Evolutionary conservation across 2,888 invertebrate species (phyloP).

Genomic region (Aphidius colemani): DNA sequence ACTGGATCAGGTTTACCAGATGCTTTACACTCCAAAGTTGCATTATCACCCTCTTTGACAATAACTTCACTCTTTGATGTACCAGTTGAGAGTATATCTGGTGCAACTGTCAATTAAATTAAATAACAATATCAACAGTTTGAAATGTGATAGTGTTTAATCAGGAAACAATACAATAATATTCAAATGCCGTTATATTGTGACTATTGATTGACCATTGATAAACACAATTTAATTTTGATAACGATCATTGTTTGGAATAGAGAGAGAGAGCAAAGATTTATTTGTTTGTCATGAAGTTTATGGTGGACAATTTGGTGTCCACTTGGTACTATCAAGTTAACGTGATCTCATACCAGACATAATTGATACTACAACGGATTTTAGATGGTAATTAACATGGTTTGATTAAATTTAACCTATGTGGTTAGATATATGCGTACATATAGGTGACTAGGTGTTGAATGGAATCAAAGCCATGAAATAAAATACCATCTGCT

Average conservation of each 20-base stretch:
- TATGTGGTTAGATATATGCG: too few species aligned
- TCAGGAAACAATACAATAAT: too few species aligned
- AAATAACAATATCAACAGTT: slow-evolving; percentile 3
- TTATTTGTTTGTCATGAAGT: slow-evolving; percentile 16
- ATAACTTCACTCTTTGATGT: slow-evolving; percentile 75
- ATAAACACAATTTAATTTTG: slow-evolving; percentile 19
- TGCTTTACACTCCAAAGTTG: slow-evolving; percentile 74
- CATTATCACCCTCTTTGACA: slow-evolving; percentile 75
- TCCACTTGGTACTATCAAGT: slow-evolving; percentile 21
- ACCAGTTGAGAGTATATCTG: slow-evolving; percentile 77
- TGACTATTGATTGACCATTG: too few species aligned
- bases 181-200: too few species aligned
- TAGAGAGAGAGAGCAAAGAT: not conserved
- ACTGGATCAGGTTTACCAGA: slow-evolving; percentile 74
- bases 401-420: not conserved
- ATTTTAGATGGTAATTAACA: slow-evolving; percentile 24
- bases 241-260: slow-evolving; percentile 2
- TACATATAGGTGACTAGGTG: too few species aligned
- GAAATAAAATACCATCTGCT: not conserved
- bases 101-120: slow-evolving; percentile 68
- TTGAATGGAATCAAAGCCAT: not conserved
- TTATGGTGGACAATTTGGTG: slow-evolving; percentile 22
- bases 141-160: too few species aligned
- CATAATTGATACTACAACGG: slow-evolving; percentile 8
- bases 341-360: slow-evolving; percentile 20